A percentile compares a stretch with the other conserved stretches of the same genome.
Conservation (phyloP, 2,113 vertebrate genomes). For the Silurus meridionalis region DNA sequence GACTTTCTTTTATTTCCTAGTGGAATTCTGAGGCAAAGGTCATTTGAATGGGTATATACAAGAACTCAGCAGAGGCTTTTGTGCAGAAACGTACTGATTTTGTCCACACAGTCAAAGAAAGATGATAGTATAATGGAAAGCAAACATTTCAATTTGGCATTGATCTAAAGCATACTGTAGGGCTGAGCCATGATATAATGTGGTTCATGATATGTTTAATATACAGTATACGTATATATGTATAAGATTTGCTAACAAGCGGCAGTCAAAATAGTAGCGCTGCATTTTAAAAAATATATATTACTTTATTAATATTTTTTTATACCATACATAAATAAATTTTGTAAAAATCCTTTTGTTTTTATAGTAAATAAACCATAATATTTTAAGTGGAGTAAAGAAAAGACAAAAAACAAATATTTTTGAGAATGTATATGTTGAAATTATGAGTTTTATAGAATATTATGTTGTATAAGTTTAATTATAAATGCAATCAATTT, state of each 20-base stretch:
- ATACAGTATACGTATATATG: background rate
- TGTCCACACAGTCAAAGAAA: background rate
- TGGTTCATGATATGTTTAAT: background rate
- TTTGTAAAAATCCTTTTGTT: too few relatives aligned
- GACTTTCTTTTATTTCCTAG: background rate
- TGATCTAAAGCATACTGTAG: background rate
- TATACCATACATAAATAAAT: too few relatives aligned
- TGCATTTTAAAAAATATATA: background rate
- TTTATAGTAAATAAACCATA: too few relatives aligned
- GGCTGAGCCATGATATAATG: background rate
- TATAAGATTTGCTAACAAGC: background rate
- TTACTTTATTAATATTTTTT: background rate
- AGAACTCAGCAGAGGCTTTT: background rate
- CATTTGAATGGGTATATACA: background rate
- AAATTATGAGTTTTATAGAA: too few relatives aligned
- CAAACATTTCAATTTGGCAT: background rate
- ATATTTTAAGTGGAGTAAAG: too few relatives aligned
- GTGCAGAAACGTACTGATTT: background rate
- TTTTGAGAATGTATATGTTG: too few relatives aligned
- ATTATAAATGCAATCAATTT: too few relatives aligned
- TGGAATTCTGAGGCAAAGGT: background rate
- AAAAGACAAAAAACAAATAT: too few relatives aligned
- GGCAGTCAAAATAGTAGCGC: background rate
- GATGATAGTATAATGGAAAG: background rate
- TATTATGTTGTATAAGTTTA: too few relatives aligned